Conservation (phyloP, 2,113 vertebrate genomes). For the Hyla sarda region DNA sequence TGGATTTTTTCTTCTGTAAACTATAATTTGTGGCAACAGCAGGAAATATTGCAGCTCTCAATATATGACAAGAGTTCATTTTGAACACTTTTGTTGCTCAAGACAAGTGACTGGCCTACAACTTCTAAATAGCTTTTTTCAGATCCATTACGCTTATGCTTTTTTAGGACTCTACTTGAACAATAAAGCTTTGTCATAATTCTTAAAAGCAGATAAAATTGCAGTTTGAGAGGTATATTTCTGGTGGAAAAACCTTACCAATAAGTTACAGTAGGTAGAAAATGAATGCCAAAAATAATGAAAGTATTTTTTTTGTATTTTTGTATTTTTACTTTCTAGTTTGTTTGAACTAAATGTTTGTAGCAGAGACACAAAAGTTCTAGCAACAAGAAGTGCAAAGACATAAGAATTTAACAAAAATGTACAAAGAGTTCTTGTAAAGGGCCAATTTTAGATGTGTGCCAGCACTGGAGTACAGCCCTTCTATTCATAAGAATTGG, state of each 20-base stretch:
- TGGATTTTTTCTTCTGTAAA: constrained; percentile 14
- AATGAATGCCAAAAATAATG: constrained; percentile 5
- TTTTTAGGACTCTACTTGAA: constrained; percentile 31
- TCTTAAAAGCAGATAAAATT: constrained; percentile 49
- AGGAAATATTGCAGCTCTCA: constrained; percentile 20
- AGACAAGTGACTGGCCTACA: constrained; percentile 35
- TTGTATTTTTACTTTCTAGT: neutral
- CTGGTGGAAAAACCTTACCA: constrained; percentile 22
- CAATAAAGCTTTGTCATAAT: constrained; percentile 46
- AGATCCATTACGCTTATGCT: constrained; percentile 44
- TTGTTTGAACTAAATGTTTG: constrained; percentile 7
- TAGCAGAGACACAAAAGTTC: neutral
- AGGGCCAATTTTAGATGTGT: neutral
- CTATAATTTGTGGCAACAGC: constrained; percentile 36
- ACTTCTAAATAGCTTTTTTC: constrained; percentile 38
- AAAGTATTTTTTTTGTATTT: neutral
- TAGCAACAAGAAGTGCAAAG: too few species aligned
- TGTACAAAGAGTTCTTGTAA: neutral
- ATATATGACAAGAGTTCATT: constrained; percentile 35
- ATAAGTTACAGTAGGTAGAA: constrained; percentile 42
- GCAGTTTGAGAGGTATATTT: constrained; percentile 26
- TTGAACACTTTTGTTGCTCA: constrained; percentile 27
- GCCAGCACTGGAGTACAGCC: neutral
- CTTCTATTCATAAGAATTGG: neutral
- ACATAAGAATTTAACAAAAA: neutral